Conservation (phyloP, 64 coral and sea anemone species). For the Astreopora myriophthalma region DNA sequence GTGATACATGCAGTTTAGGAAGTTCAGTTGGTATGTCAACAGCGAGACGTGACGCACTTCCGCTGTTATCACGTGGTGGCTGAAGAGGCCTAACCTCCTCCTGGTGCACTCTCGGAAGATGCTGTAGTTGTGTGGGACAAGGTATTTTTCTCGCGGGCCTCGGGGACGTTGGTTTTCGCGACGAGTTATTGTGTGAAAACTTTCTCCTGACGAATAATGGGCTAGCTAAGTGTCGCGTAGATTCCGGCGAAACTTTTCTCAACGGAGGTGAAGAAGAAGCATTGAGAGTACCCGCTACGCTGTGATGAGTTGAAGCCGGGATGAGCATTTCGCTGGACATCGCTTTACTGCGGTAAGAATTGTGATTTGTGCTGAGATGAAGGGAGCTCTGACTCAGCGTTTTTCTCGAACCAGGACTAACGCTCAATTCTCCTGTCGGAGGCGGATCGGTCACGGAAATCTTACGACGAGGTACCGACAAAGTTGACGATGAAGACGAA, state of each 20-base stretch:
- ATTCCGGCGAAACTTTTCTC: background rate
- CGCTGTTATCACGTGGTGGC: background rate
- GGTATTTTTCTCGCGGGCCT: background rate
- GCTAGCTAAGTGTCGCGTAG: background rate
- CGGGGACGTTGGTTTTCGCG: background rate
- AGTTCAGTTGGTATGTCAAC: constrained; percentile 2
- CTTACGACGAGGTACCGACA: constrained; percentile 8
- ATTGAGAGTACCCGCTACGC: background rate
- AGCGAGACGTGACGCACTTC: background rate
- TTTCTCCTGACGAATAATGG: constrained; percentile 18
- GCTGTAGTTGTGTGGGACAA: background rate
- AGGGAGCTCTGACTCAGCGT: background rate
- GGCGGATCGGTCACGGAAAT: constrained; percentile 46
- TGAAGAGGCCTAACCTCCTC: background rate
- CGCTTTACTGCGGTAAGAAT: background rate
- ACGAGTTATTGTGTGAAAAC: background rate
- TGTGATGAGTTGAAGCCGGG: background rate
- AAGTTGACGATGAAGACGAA: background rate
- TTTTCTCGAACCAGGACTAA: background rate
- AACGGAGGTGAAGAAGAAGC: background rate
- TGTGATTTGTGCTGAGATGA: background rate
- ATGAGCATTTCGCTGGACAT: background rate
- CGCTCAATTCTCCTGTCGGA: background rate
- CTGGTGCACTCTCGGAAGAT: background rate
- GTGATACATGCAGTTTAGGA: background rate